Evolutionary conservation across 2,113 vertebrate genomes (phyloP), one percentile per base, ranked within the genome.

Genomic region (Neogale vison): DNA sequence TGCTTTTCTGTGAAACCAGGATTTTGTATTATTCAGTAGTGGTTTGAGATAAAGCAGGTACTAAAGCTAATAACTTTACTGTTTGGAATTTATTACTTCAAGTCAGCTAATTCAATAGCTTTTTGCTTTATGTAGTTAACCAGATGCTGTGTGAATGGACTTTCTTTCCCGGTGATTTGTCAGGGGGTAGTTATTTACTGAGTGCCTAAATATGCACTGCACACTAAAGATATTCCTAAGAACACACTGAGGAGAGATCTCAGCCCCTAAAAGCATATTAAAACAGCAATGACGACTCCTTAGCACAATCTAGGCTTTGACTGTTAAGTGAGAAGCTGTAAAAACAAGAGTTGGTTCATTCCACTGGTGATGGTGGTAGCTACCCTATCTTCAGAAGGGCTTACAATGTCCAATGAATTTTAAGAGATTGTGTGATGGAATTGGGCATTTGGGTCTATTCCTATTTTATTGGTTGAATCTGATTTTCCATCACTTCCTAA

Each of bases 1-100:
- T 77, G 52, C 42, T 95, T 85, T 47, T 65, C 8, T 96, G 8
- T 84, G 45, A 86, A 83, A 94, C 52, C 45, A 92, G 74, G 47
- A 94, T 76, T 89, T 97, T 71, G 79, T 94, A 74, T 74, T 82
- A 74, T 74, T 88, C 50, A 82, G 10, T 34, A 86, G 71, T 11
- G 77, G 31, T 67, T 89, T 92, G 91, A 97, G 55, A 91, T 97
- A 95, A 89, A 88, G 47, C 47, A 42, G 69, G 4, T 69, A 79
- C 24, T 84, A 86, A 93, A 96, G 95, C 26, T 65, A 93, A 13
- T 63, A 97, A 92, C 45, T 86, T 95, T 57, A 84, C 77, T 67
- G 15, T 90, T 59, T 90, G 71, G 63, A 93, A 95, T 42, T 42
- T 94, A 42, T 82, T 96, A 96, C 71, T 92, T 92, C 36, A 83